Conservation (phyloP, 1,140 invertebrate genomes). For the Marisa cornuarietis region DNA sequence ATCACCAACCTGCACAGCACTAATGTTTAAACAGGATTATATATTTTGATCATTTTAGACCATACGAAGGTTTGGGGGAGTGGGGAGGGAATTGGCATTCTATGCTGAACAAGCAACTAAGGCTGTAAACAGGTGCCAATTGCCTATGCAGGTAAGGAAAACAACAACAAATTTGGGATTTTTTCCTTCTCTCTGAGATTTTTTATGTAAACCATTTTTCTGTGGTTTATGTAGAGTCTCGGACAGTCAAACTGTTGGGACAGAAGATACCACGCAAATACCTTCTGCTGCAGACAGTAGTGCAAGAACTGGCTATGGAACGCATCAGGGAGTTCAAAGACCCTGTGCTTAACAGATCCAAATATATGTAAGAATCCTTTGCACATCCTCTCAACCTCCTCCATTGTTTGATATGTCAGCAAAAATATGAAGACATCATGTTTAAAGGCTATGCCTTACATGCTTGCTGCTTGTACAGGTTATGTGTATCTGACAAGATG, state of each 20-base stretch:
- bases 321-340: conserved; percentile 72
- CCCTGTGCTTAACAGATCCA: conserved; percentile 88
- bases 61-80: too few relatives aligned
- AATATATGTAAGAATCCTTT: conserved; percentile 74
- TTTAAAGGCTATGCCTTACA: background rate
- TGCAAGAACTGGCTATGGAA: conserved; percentile 82
- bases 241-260: conserved; percentile 81
- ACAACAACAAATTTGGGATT: background rate
- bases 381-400: background rate
- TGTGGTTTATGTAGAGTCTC: conserved; percentile 75
- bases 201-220: background rate
- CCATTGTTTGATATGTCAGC: too few relatives aligned
- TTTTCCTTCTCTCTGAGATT: conserved; percentile 6
- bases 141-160: too few relatives aligned
- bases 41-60: too few relatives aligned
- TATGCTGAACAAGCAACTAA: too few relatives aligned
- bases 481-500: conserved; percentile 61
- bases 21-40: too few relatives aligned
- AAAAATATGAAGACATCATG: too few relatives aligned
- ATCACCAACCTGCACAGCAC: too few relatives aligned
- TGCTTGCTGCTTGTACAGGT: conserved; percentile 38
- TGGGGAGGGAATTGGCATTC: too few relatives aligned
- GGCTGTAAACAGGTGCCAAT: too few relatives aligned
- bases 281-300: conserved; percentile 91
- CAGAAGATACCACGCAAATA: conserved; percentile 97